phyloP scores from a whole-genome alignment of 2,888 invertebrate genomes.

The Ormyrus rosae region DNA sequence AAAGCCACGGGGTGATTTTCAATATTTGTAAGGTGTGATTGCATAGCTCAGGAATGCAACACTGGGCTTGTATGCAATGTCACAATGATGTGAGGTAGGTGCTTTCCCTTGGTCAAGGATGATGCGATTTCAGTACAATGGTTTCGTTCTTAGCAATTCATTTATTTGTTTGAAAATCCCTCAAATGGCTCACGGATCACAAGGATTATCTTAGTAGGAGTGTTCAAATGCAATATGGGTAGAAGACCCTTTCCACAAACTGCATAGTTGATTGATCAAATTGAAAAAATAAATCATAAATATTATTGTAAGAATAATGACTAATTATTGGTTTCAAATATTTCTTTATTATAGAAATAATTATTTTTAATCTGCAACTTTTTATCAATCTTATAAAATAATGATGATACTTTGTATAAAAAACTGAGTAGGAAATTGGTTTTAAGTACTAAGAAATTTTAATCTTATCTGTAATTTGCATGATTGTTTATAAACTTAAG shows the following conservation, averaged over 20 bases:
- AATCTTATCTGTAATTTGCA: too few relatives aligned
- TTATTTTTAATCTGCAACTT: too few relatives aligned
- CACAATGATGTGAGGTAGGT: background rate
- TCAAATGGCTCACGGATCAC: background rate
- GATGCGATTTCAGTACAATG: conserved; percentile 2
- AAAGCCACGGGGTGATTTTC: background rate
- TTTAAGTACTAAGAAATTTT: background rate
- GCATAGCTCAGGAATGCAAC: background rate
- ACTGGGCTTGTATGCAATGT: background rate
- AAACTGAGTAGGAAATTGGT: too few relatives aligned
- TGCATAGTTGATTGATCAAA: conserved; percentile 4
- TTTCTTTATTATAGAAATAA: too few relatives aligned
- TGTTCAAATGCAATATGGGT: background rate
- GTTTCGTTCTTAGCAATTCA: background rate
- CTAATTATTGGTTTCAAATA: background rate
- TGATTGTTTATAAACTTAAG: too few relatives aligned
- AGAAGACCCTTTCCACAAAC: conserved; percentile 4
- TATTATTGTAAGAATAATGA: background rate
- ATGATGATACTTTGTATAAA: too few relatives aligned
- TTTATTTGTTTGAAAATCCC: background rate
- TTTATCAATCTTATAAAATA: too few relatives aligned
- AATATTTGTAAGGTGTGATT: background rate
- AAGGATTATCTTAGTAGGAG: background rate
- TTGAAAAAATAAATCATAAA: conserved; percentile 7
- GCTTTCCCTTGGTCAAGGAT: background rate